phyloP scores from a whole-genome alignment of 2,888 invertebrate genomes.

The Urechis unicinctus region DNA sequence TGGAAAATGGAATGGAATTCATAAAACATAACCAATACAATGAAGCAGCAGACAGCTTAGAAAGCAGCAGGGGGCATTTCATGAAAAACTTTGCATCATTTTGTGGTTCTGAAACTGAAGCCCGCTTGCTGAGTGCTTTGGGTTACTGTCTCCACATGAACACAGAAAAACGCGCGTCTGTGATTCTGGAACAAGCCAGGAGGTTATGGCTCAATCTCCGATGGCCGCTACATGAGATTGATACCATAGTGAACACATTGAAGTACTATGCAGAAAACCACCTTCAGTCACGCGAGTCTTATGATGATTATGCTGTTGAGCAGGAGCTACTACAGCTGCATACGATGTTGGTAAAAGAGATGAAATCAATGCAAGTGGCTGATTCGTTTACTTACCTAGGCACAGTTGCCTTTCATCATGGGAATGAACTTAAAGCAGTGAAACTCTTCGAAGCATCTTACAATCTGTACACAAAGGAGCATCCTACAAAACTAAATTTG shows the following conservation, averaged over 20 bases:
- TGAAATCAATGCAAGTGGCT: constrained; percentile 8
- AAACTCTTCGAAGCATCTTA: constrained; percentile 11
- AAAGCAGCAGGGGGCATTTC: too few relatives aligned
- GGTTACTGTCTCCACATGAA: background rate
- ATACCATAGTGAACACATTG: background rate
- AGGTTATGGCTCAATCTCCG: background rate
- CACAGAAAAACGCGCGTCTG: background rate
- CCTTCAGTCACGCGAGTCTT: background rate
- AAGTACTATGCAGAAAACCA: background rate
- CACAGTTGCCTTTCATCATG: constrained; percentile 16
- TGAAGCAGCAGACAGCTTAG: too few relatives aligned
- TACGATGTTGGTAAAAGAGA: background rate
- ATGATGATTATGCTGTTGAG: background rate
- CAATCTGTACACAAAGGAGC: constrained; percentile 9
- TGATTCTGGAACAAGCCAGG: background rate
- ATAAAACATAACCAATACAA: too few relatives aligned
- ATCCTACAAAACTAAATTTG: background rate
- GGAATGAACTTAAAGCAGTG: constrained; percentile 13
- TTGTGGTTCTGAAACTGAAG: background rate
- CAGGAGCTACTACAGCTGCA: background rate
- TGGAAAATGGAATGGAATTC: too few relatives aligned
- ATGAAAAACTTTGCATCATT: too few relatives aligned
- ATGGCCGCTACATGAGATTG: background rate
- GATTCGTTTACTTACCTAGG: constrained; percentile 17
- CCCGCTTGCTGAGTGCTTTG: background rate